Conservation (phyloP, 2,888 invertebrate species). For the Dexiosoma caninum region DNA sequence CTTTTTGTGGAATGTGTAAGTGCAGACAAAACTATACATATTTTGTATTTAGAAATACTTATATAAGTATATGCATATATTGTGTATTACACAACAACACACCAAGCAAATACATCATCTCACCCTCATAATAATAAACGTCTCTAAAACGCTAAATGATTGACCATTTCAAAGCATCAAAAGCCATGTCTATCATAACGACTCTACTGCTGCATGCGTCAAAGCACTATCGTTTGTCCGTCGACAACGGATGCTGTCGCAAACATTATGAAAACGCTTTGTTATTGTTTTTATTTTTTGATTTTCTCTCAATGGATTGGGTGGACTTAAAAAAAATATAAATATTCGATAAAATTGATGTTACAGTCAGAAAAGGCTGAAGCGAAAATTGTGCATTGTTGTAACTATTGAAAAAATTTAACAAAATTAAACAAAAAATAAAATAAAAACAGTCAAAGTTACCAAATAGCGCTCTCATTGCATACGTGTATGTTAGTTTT, state of each 20-base stretch:
- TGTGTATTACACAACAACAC: conserved; percentile 33
- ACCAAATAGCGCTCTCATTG: conserved; percentile 53
- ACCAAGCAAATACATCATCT: no score
- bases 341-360: background rate
- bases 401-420: conserved; percentile 37
- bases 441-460: conserved; percentile 30
- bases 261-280: conserved; percentile 17
- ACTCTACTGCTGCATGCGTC: background rate
- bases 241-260: conserved; percentile 8
- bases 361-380: conserved; percentile 16
- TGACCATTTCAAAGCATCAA: background rate
- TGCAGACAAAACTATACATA: background rate
- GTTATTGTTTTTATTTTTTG: background rate
- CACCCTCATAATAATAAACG: conserved; percentile 32
- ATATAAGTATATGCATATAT: no score
- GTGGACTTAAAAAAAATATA: conserved; percentile 9
- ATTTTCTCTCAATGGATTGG: background rate
- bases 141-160: background rate
- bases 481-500: conserved; percentile 31
- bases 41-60: conserved; percentile 3
- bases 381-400: conserved; percentile 21
- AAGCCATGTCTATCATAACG: conserved; percentile 13
- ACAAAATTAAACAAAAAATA: background rate
- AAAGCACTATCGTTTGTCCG: background rate
- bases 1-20: background rate